Conservation (phyloP, 92 coral and sea anemone species). For the Porites cylindrica region DNA sequence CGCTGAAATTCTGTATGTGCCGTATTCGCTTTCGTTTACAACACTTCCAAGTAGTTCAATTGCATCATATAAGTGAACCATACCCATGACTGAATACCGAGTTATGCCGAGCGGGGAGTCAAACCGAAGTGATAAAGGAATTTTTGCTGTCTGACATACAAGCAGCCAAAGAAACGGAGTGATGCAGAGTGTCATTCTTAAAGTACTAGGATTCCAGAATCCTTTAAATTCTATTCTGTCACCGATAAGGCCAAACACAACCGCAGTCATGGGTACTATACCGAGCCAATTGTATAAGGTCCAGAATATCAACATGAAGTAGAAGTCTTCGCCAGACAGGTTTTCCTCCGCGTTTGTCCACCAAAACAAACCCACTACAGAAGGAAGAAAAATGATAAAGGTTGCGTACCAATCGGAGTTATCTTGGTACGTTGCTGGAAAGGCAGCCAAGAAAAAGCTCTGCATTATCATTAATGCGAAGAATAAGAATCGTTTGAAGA, state of each 20-base stretch:
- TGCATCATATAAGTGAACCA: conserved; percentile 5
- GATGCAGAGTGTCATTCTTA: conserved; percentile 15
- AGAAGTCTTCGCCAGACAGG: background rate
- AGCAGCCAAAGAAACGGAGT: conserved; percentile 16
- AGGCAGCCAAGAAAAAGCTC: conserved; percentile 26
- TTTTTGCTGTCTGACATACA: background rate
- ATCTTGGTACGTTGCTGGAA: conserved; percentile 6
- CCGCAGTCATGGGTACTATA: conserved; percentile 10
- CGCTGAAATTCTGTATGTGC: background rate
- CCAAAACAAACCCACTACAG: conserved; percentile 6
- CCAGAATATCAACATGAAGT: background rate
- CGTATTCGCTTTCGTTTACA: conserved; percentile 3
- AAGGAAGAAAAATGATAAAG: background rate
- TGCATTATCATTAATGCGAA: conserved; percentile 14
- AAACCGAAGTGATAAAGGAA: background rate
- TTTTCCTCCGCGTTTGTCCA: background rate
- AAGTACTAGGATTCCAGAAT: conserved; percentile 38
- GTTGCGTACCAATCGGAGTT: conserved; percentile 11
- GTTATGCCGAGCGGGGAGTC: background rate
- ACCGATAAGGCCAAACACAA: conserved; percentile 19
- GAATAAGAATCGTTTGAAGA: conserved; percentile 18
- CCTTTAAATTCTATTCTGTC: background rate
- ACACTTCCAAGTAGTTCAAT: conserved; percentile 11
- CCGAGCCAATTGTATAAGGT: conserved; percentile 28
- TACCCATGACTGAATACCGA: background rate